Evolutionary conservation across 2,797 vertebrate species (phyloP), one percentile per base, ranked within the genome.

Genomic region (Valencia hispanica): DNA sequence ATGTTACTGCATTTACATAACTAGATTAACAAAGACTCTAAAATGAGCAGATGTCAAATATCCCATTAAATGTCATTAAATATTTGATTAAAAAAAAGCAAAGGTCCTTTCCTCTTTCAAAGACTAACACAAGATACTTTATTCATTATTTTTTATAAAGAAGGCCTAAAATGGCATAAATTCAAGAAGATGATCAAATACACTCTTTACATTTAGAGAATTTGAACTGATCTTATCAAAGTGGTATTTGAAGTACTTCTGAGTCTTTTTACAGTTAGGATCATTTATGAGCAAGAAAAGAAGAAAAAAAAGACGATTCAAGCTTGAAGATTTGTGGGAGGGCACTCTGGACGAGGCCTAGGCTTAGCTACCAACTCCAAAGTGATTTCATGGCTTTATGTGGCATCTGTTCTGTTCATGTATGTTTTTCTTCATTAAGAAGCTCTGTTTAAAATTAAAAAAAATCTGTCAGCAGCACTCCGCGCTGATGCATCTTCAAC

Each of bases 401-500:
- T 57, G 25, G n/a, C 15, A n/a, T 30, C 18, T 32, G n/a, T 72
- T 72, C 39, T 45, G 27, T 47, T 73, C 71, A 32, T 47, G 48
- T 39, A 36, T 5, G 27, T 30, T 59, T 45, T 20, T 45, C 41
- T 75, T 36, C 10, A 65, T 15, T 72, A 10, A 71, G 55, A 87
- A 80, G 12, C 22, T 66, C 4, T 2, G 11, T 2, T 15, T 51
- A 84, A 57, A 59, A 53, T 63, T 14, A 25, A 74, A 61, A n/a
- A 83, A 68, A 15, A 51, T 39, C 53, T 55, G 69, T 75, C 63
- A 75, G 22, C 81, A 72, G 63, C 69, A 70, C 59, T 68, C 45
- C 20, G 68, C 50, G 65, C 51, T 27, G 51, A 83, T 66, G 50
- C 59, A 30, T 45, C 34, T 80, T 80, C 61, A 61, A 69, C 27